Base-by-base conservation (phyloP, 2,797 vertebrate genomes). In the Falco naumanni region DNA sequence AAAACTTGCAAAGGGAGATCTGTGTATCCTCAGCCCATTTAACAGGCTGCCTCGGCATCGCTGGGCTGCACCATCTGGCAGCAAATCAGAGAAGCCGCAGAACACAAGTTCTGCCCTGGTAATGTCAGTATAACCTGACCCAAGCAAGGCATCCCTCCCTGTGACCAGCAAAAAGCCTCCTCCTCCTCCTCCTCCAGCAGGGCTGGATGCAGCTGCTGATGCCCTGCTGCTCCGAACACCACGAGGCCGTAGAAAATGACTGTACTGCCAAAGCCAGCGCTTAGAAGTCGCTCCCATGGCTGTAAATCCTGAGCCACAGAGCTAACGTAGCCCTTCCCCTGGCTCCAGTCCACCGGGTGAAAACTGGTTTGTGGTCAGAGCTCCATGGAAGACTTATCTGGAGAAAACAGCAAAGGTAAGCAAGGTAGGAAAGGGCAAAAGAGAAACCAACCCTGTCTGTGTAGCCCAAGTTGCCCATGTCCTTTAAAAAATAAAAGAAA, bases 271-370 rank as follows among this genome's bases (percentile, higher is more conserved):
- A 39, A 0, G 3, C 16, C 69, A 8, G 31, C 1, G 0, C 8
- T 41, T 29, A 12, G 13, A 9, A 39, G 4, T 50, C 2, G 0
- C 51, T 41, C 7, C 37, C 1, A 0, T 9, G 33, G 2, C 39
- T n/a, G 34, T 11, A 45, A 88, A 80, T 61, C 51, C 71, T 0
- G 1, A 56, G 57, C 22, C 63, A 65, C 4, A 4, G 48, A n/a
- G 45, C 48, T 15, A n/a, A 41, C 0, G 2, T 0, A 25, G 56
- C 60, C 34, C 56, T 69, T 77, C 26, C 39, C 29, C 31, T 53
- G 53, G 19, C 28, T 64, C n/a, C 56, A 24, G n/a, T 15, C 24
- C 71, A 29, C 47, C 0, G 1, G 74, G 60, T 2, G 5, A 39
- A 84, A 70, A 29, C 6, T 10, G 48, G 6, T 53, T n/a, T 1